These are phyloP conservation scores for Tetanocera ferruginea DNA, from an alignment of 2,888 invertebrate genomes.

Conservation along the genomic window DNA sequence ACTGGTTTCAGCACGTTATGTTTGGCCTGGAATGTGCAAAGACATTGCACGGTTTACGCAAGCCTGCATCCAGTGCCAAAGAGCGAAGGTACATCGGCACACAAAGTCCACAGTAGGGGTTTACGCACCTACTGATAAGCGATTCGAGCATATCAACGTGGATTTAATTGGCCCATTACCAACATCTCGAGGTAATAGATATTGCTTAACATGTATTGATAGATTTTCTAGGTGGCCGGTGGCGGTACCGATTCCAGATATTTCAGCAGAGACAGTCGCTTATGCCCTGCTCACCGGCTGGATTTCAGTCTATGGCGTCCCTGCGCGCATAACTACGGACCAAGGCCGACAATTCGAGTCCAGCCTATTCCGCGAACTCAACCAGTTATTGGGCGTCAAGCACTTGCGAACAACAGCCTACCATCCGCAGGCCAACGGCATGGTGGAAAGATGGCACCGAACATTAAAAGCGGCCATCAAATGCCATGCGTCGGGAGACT, in stretches of 20 bases:
- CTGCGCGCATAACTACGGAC: slow-evolving; percentile 41
- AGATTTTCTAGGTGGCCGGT: slow-evolving; percentile 27
- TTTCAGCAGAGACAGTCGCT: slow-evolving; percentile 26
- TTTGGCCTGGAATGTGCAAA: slow-evolving; percentile 49
- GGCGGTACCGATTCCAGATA: slow-evolving; percentile 20
- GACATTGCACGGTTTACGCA: slow-evolving; percentile 37
- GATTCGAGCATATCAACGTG: slow-evolving; percentile 31
- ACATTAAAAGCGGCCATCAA: slow-evolving; percentile 44
- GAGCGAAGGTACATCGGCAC: slow-evolving; percentile 50
- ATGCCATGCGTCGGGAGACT: slow-evolving; percentile 43
- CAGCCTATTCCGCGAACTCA: slow-evolving; percentile 37
- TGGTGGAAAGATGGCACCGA: slow-evolving; percentile 48
- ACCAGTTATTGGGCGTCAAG: slow-evolving; percentile 34
- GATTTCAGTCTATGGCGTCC: slow-evolving; percentile 40
- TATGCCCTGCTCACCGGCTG: slow-evolving; percentile 23
- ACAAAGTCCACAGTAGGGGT: slow-evolving; percentile 64
- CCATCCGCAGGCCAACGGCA: slow-evolving; percentile 47
- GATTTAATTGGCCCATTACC: neutral
- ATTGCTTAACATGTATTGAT: slow-evolving; percentile 27
- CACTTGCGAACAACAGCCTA: slow-evolving; percentile 44
- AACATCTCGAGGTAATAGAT: slow-evolving; percentile 12
- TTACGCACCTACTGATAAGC: slow-evolving; percentile 40
- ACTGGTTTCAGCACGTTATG: slow-evolving; percentile 41
- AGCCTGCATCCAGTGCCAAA: slow-evolving; percentile 51
- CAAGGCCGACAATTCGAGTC: slow-evolving; percentile 46